Conservation (phyloP, 2,888 invertebrate genomes). For the Callyntrura guangdongensis region DNA sequence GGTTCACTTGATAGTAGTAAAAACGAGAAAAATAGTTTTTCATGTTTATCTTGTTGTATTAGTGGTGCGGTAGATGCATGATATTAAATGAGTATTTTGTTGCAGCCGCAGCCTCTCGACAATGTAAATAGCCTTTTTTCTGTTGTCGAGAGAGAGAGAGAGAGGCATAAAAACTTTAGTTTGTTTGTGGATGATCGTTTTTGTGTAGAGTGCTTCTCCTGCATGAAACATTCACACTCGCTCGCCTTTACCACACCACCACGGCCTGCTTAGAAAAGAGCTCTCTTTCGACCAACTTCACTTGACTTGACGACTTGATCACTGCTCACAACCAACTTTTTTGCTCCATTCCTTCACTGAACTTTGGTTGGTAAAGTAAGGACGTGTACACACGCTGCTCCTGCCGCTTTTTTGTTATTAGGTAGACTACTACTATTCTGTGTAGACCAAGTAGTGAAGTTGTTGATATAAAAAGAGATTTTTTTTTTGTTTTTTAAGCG, state of each 20-base stretch:
- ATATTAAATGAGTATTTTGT: conserved; percentile 24
- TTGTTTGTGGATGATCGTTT: conserved; percentile 44
- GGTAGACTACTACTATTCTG: neutral
- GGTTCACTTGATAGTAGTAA: conserved; percentile 40
- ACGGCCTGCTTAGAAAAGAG: conserved; percentile 21
- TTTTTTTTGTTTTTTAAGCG: conserved; percentile 31
- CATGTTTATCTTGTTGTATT: conserved; percentile 57
- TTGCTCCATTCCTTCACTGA: conserved; percentile 47
- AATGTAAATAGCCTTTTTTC: neutral
- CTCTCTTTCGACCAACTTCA: conserved; percentile 49
- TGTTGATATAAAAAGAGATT: conserved; percentile 31
- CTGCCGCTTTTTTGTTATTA: neutral
- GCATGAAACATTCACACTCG: conserved; percentile 21
- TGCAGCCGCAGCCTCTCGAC: neutral
- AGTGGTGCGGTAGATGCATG: neutral
- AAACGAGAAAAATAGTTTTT: conserved; percentile 13
- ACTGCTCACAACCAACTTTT: neutral
- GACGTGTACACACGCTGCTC: neutral
- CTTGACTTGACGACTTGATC: conserved; percentile 54
- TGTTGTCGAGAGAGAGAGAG: neutral
- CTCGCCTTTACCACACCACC: neutral
- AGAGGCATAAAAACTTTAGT: conserved; percentile 22
- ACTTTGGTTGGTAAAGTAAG: conserved; percentile 32
- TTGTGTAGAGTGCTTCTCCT: neutral
- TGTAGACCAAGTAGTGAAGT: neutral